Evolutionary conservation across 2,113 vertebrate species (phyloP).

Genomic region (Garra rufa): DNA sequence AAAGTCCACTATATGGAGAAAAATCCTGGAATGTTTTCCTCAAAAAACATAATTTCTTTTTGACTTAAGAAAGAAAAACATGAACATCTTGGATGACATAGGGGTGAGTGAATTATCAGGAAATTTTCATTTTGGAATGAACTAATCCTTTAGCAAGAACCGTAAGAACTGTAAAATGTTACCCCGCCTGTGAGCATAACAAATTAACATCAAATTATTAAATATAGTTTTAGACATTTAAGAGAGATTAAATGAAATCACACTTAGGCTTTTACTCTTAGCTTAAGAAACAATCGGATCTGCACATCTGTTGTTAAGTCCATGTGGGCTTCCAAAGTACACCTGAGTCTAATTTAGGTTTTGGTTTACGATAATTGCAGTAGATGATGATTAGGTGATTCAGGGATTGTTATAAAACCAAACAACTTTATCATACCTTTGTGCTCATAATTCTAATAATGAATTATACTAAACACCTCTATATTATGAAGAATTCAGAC

Average conservation of each 20-base stretch:
- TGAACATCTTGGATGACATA: too few species aligned
- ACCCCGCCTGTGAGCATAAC: too few species aligned
- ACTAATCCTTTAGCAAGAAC: too few species aligned
- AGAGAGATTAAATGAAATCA: neutral
- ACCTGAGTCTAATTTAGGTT: conserved; percentile 6
- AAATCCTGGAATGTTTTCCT: too few species aligned
- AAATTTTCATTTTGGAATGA: too few species aligned
- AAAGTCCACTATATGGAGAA: too few species aligned
- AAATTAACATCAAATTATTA: neutral
- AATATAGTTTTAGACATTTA: neutral
- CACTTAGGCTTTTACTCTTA: neutral
- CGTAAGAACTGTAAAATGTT: too few species aligned
- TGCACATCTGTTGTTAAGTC: conserved; percentile 22
- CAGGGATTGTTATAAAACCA: conserved; percentile 1
- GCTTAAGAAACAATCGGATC: neutral
- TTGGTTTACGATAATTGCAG: conserved; percentile 8
- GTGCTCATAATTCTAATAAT: neutral
- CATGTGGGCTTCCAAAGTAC: neutral
- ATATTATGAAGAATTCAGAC: neutral
- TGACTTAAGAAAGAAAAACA: too few species aligned
- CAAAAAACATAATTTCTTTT: too few species aligned
- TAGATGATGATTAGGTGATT: conserved; percentile 15
- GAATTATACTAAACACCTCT: neutral
- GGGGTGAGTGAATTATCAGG: too few species aligned
- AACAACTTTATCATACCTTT: neutral